Conservation (phyloP, 2,888 invertebrate species). For the Ramazzottius varieornatus region DNA sequence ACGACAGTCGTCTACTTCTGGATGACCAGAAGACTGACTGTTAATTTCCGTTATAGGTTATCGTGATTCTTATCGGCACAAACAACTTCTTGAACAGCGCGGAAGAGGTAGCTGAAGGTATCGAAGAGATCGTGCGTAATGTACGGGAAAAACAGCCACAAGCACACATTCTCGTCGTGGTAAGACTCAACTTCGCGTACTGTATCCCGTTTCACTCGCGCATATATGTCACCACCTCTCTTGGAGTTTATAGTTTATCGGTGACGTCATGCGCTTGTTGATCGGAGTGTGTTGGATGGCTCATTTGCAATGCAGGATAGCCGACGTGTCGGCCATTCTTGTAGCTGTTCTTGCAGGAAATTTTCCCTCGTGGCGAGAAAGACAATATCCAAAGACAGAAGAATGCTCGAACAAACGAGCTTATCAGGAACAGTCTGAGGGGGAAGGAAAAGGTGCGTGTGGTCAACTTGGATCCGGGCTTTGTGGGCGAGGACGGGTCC, state of each 20-base stretch:
- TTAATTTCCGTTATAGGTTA: conserved; percentile 45
- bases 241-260: too few relatives aligned
- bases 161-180: conserved; percentile 55
- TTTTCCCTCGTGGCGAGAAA: conserved; percentile 59
- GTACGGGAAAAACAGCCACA: conserved; percentile 49
- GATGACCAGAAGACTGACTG: too few relatives aligned
- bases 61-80: conserved; percentile 61
- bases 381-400: conserved; percentile 54
- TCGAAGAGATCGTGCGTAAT: conserved; percentile 43
- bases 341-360: conserved; percentile 33
- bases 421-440: conserved; percentile 38
- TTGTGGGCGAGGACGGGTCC: conserved; percentile 34
- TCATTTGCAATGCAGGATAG: too few relatives aligned
- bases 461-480: conserved; percentile 48
- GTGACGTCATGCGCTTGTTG: too few relatives aligned
- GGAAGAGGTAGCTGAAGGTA: conserved; percentile 53
- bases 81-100: conserved; percentile 54
- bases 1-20: too few relatives aligned
- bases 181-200: conserved; percentile 29
- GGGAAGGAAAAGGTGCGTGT: conserved; percentile 37
- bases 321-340: too few relatives aligned
- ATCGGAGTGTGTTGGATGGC: too few relatives aligned
- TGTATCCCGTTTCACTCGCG: background rate
- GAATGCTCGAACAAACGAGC: conserved; percentile 43
- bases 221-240: too few relatives aligned